These are phyloP conservation scores for Scomber japonicus DNA, from an alignment of 2,113 vertebrate genomes.

Conservation along the genomic window DNA sequence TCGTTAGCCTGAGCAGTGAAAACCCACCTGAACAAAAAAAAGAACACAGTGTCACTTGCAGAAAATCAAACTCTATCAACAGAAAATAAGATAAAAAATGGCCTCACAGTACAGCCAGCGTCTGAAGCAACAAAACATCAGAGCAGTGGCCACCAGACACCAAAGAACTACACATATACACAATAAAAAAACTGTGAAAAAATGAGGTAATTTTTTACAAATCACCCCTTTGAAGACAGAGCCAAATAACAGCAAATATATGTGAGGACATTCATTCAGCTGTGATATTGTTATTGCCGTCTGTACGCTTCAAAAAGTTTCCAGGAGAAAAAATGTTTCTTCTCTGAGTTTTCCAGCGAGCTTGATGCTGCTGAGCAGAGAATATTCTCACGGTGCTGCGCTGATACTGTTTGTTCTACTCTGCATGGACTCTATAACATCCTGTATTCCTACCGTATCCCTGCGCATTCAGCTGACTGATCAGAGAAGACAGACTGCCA, in stretches of 20 bases:
- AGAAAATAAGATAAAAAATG: background rate
- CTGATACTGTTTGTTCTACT: constrained; percentile 61
- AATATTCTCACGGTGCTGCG: constrained; percentile 42
- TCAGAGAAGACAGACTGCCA: constrained; percentile 61
- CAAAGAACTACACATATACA: background rate
- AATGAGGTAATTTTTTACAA: background rate
- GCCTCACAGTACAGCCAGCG: background rate
- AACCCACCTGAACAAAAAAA: background rate
- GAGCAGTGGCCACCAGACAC: background rate
- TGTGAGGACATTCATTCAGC: constrained; percentile 13
- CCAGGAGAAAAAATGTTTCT: constrained; percentile 36
- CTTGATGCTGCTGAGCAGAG: constrained; percentile 41
- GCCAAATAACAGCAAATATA: background rate
- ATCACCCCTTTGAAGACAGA: background rate
- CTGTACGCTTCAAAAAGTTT: constrained; percentile 3
- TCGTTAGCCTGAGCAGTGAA: background rate
- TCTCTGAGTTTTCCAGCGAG: constrained; percentile 33
- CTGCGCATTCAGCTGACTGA: constrained; percentile 58
- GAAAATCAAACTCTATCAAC: background rate
- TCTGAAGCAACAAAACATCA: constrained; percentile 9
- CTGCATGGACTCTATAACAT: constrained; percentile 55
- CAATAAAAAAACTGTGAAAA: background rate
- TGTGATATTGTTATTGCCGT: constrained; percentile 9
- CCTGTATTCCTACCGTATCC: constrained; percentile 50
- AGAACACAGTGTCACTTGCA: background rate